These are phyloP conservation scores for Actinopyga echinites DNA, from an alignment of 53 echinoderm and acorn worm genomes.

Conservation along the genomic window DNA sequence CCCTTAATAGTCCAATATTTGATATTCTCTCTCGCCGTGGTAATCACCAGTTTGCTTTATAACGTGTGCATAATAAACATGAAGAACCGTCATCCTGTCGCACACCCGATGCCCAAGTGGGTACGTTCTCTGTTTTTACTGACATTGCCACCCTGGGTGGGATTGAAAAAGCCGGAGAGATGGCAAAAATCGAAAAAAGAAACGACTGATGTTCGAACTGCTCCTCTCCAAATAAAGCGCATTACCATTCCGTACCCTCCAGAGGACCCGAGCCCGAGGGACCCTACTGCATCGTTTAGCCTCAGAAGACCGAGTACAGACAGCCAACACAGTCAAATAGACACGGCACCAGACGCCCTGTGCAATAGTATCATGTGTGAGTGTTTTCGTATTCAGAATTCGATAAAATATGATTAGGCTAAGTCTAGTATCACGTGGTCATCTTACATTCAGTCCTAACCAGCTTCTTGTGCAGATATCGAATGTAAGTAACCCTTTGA, in stretches of 20 bases:
- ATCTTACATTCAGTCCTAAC: too few species aligned
- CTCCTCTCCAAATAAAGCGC: slow-evolving; percentile 25
- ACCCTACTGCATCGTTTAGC: background rate
- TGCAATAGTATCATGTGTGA: slow-evolving; percentile 43
- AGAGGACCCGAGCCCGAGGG: slow-evolving; percentile 30
- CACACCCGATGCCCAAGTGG: slow-evolving; percentile 76
- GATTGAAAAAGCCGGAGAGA: slow-evolving; percentile 66
- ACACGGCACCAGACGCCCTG: slow-evolving; percentile 27
- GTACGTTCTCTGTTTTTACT: slow-evolving; percentile 62
- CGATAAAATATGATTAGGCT: too few species aligned
- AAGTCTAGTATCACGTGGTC: too few species aligned
- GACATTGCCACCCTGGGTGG: slow-evolving; percentile 72
- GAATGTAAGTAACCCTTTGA: too few species aligned
- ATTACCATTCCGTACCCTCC: slow-evolving; percentile 37
- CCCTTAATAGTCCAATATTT: slow-evolving; percentile 96
- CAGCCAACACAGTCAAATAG: slow-evolving; percentile 24
- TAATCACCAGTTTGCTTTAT: slow-evolving; percentile 77
- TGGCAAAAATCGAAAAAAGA: slow-evolving; percentile 36
- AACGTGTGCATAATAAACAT: slow-evolving; percentile 88
- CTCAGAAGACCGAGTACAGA: slow-evolving; percentile 28
- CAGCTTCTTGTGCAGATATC: too few species aligned
- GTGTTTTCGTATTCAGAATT: background rate
- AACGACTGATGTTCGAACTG: slow-evolving; percentile 24
- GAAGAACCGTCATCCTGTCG: slow-evolving; percentile 72
- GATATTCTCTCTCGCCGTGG: slow-evolving; percentile 83